phyloP scores from a whole-genome alignment of 2,888 invertebrate species.

The Steinernema hermaphroditum region DNA sequence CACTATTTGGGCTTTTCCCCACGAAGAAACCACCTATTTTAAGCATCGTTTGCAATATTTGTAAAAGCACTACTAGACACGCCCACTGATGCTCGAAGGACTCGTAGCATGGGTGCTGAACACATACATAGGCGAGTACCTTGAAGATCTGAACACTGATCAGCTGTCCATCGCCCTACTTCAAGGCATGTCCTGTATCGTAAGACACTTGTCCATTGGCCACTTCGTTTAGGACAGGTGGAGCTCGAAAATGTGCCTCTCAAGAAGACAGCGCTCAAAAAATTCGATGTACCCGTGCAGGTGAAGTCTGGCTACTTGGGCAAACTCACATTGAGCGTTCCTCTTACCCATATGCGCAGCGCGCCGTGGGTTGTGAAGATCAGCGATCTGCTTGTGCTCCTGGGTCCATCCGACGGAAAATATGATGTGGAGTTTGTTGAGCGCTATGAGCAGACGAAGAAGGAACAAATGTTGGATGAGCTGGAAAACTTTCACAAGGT shows the following conservation, averaged over 20 bases:
- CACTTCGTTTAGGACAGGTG: constrained; percentile 98
- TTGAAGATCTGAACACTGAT: constrained; percentile 94
- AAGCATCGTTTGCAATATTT: too few species aligned
- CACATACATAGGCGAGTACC: constrained; percentile 95
- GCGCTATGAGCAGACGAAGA: constrained; percentile 79
- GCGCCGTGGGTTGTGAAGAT: constrained; percentile 94
- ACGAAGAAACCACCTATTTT: too few species aligned
- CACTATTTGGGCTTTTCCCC: too few species aligned
- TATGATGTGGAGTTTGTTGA: constrained; percentile 87
- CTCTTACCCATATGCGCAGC: constrained; percentile 77
- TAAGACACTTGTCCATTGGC: too few species aligned
- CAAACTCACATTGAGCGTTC: constrained; percentile 88
- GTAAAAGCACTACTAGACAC: too few species aligned
- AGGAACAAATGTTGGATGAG: constrained; percentile 81
- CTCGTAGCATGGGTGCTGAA: constrained; percentile 96
- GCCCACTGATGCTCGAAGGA: constrained; percentile 82
- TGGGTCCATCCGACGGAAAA: constrained; percentile 69
- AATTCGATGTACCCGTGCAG: constrained; percentile 79
- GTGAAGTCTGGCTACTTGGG: constrained; percentile 81
- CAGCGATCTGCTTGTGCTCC: constrained; percentile 82
- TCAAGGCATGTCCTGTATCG: constrained; percentile 84
- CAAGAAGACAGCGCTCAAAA: constrained; percentile 86
- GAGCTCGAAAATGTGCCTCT: constrained; percentile 95
- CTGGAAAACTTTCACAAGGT: constrained; percentile 77
- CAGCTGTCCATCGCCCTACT: constrained; percentile 93